Evolutionary conservation across 2,888 invertebrate species (phyloP), one percentile per base, ranked within the genome.

Genomic region (Pristionchus exspectatus): DNA sequence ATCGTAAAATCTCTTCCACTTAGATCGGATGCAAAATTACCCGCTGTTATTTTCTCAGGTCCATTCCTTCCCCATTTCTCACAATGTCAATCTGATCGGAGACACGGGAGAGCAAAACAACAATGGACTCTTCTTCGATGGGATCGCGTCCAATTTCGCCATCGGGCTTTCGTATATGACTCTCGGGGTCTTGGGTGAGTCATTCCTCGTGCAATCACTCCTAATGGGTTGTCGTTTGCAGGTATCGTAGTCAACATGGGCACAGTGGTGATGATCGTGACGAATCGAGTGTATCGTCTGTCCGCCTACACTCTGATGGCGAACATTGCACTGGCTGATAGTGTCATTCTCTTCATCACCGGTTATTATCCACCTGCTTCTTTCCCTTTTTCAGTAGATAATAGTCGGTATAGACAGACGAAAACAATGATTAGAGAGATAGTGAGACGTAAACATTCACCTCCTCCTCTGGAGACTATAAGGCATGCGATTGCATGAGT

Each of bases 291-390:
- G 27, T 94, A 92, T 89, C 93, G 94, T 4, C 93, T 94, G 14
- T 94, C 94, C 5, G 94, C 94, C n/a, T 94, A 94, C 90, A 94
- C 94, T 18, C 92, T 94, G 12, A 94, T 94, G 94, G 94, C 94
- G 5, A 92, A 93, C 88, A 91, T 92, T 14, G 92, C 93, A 0
- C 83, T 93, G 56, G 92, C 92, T 9, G 92, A 93, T 74, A 91
- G 91, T 83, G 84, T 93, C 50, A 91, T 93, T 44, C 93, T 93
- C 63, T 63, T 81, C 83, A 69, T 83, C 30, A 69, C 89, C 5
- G 87, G 87, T 74, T 21, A n/a, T 69, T 69, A n/a, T 56, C 59
- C 30, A 27, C 24, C 72, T 74, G 14, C 24, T 88, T 38, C 16
- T 16, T 72, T 44, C 77, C 24, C 81, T 44, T 9, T 44, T 27